phyloP scores from a whole-genome alignment of 2,888 invertebrate genomes.

The Oxytorus armatus region DNA sequence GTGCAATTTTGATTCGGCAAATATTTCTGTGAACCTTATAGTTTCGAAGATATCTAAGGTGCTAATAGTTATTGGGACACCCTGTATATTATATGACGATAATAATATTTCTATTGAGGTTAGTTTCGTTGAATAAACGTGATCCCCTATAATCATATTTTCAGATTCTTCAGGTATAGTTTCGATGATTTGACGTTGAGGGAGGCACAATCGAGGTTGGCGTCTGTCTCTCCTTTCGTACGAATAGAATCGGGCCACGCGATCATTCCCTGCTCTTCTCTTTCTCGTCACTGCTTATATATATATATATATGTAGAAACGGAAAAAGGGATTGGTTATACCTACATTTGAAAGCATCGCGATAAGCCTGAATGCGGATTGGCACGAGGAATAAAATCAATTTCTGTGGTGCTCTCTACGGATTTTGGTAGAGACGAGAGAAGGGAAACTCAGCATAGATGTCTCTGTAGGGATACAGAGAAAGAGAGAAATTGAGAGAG shows the following conservation, averaged over 20 bases:
- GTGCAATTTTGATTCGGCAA: too few species aligned
- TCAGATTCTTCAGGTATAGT: not conserved
- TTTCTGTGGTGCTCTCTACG: conserved; percentile 57
- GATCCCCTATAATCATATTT: conserved; percentile 38
- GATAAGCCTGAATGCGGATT: conserved; percentile 73
- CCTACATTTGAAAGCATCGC: conserved; percentile 65
- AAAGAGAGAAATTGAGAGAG: not conserved
- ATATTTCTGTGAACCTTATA: too few species aligned
- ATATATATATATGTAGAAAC: conserved; percentile 28
- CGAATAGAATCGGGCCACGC: conserved; percentile 20
- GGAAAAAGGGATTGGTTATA: conserved; percentile 68
- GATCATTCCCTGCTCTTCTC: not conserved
- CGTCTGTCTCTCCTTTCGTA: conserved; percentile 22
- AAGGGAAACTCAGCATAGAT: conserved; percentile 49
- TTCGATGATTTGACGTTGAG: conserved; percentile 43
- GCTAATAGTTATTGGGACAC: too few species aligned
- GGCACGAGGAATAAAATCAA: conserved; percentile 75
- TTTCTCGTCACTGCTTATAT: conserved; percentile 13
- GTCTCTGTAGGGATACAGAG: conserved; percentile 1
- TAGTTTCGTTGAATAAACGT: not conserved
- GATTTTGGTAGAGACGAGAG: conserved; percentile 55
- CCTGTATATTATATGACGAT: too few species aligned
- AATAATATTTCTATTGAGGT: not conserved
- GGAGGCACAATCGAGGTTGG: conserved; percentile 45
- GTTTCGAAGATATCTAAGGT: too few species aligned